Conservation (phyloP, 1,140 invertebrate species). For the Brachionus calyciflorus region DNA sequence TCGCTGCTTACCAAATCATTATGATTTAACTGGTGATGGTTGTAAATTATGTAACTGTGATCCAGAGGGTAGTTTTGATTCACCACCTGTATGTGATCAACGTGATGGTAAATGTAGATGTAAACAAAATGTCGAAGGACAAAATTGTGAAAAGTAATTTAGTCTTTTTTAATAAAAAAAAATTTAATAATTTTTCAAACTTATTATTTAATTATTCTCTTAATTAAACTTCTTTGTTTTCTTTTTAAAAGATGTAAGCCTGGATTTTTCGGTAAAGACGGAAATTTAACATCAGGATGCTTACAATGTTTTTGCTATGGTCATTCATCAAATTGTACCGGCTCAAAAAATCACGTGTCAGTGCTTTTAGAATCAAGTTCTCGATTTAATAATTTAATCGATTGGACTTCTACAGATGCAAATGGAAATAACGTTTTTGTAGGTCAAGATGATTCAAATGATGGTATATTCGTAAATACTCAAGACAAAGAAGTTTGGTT, state of each 20-base stretch:
- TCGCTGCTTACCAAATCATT: slow-evolving; percentile 72
- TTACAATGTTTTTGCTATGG: slow-evolving; percentile 97
- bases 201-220: background rate
- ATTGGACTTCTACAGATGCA: slow-evolving; percentile 46
- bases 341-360: slow-evolving; percentile 77
- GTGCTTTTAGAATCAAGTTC: slow-evolving; percentile 49
- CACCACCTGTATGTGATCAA: slow-evolving; percentile 75
- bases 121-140: slow-evolving; percentile 49
- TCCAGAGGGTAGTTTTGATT: slow-evolving; percentile 71
- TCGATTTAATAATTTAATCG: slow-evolving; percentile 51
- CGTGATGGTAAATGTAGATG: slow-evolving; percentile 63
- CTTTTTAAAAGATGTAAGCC: slow-evolving; percentile 73
- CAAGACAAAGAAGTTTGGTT: slow-evolving; percentile 39
- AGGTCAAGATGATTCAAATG: background rate
- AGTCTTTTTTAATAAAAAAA: slow-evolving; percentile 73
- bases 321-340: slow-evolving; percentile 84
- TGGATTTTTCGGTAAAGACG: slow-evolving; percentile 86
- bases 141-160: slow-evolving; percentile 60
- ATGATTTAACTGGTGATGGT: slow-evolving; percentile 74
- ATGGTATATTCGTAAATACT: background rate
- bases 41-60: slow-evolving; percentile 81
- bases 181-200: background rate
- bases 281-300: slow-evolving; percentile 88
- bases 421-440: slow-evolving; percentile 19
- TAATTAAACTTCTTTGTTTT: too few relatives aligned